These are phyloP conservation scores for Pagetopsis macropterus DNA, from an alignment of 2,797 vertebrate genomes.

Conservation along the genomic window DNA sequence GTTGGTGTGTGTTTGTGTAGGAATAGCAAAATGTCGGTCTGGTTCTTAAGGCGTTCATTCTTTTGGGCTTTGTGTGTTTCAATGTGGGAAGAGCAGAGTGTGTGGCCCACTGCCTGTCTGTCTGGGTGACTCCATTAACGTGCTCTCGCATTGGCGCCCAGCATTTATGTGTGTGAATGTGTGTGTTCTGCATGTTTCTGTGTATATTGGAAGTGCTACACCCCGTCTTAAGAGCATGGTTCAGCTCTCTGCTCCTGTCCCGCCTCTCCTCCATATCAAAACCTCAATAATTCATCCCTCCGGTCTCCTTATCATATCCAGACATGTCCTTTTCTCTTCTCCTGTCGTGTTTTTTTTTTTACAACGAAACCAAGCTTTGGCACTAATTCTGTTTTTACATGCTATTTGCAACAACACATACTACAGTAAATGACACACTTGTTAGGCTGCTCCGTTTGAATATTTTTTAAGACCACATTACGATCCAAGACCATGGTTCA, in stretches of 20 bases:
- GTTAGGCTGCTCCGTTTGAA: not conserved
- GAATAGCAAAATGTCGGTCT: constrained; percentile 59
- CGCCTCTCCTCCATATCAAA: constrained; percentile 62
- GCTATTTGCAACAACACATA: not conserved
- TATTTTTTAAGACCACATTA: not conserved
- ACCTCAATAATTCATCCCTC: constrained; percentile 79
- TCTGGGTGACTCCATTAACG: constrained; percentile 68
- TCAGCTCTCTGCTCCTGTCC: constrained; percentile 45
- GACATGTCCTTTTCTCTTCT: constrained; percentile 47
- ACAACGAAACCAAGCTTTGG: constrained; percentile 10
- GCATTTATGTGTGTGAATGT: constrained; percentile 38
- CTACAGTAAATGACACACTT: not conserved
- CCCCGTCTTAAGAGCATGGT: constrained; percentile 54
- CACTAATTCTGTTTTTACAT: constrained; percentile 9
- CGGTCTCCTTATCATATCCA: constrained; percentile 64
- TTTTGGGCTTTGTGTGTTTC: constrained; percentile 53
- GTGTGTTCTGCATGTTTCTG: constrained; percentile 54
- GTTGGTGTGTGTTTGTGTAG: constrained; percentile 55
- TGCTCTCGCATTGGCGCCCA: constrained; percentile 34
- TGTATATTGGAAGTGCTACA: constrained; percentile 57
- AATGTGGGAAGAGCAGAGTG: constrained; percentile 63
- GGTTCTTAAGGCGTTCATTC: constrained; percentile 51
- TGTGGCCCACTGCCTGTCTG: constrained; percentile 71
- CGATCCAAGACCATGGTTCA: not conserved
- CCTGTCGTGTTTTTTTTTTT: constrained; percentile 24